Conservation (phyloP, 2,888 invertebrate species). For the Caenorhabditis imperialis region DNA sequence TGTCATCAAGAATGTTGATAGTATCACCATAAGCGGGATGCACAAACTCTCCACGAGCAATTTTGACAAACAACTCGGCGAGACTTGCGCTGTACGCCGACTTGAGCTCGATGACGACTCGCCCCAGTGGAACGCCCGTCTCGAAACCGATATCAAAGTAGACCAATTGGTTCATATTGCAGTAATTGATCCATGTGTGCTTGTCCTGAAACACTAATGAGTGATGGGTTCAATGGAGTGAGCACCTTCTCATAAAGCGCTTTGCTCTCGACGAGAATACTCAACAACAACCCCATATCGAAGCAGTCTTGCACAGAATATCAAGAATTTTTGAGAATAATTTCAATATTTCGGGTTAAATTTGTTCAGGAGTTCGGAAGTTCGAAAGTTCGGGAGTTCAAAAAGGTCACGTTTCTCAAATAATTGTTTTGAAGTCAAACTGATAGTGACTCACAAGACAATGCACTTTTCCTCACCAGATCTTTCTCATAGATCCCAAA, state of each 20-base stretch:
- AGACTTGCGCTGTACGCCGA: slow-evolving; percentile 15
- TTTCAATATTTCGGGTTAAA: no score
- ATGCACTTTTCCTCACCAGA: no score
- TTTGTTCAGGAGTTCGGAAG: no score
- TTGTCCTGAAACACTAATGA: slow-evolving; percentile 31
- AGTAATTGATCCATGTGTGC: slow-evolving; percentile 44
- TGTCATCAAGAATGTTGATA: background rate
- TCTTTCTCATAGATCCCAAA: no score
- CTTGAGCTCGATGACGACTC: slow-evolving; percentile 45
- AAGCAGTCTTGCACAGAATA: slow-evolving; percentile 8
- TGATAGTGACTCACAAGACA: no score
- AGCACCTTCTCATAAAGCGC: slow-evolving; percentile 38
- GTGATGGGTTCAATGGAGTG: no score
- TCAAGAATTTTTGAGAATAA: no score
- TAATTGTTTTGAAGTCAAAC: no score
- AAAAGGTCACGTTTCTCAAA: no score
- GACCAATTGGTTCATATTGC: slow-evolving; percentile 53
- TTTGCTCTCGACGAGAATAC: slow-evolving; percentile 48
- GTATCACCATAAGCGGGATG: slow-evolving; percentile 45
- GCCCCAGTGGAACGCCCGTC: slow-evolving; percentile 44
- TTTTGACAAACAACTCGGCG: slow-evolving; percentile 39
- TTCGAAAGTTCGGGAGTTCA: no score
- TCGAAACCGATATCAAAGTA: slow-evolving; percentile 53
- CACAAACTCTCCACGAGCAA: slow-evolving; percentile 39
- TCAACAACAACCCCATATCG: slow-evolving; percentile 52